Base-by-base conservation (phyloP, 2,888 invertebrate genomes). In the Podotricha telesiphe region DNA sequence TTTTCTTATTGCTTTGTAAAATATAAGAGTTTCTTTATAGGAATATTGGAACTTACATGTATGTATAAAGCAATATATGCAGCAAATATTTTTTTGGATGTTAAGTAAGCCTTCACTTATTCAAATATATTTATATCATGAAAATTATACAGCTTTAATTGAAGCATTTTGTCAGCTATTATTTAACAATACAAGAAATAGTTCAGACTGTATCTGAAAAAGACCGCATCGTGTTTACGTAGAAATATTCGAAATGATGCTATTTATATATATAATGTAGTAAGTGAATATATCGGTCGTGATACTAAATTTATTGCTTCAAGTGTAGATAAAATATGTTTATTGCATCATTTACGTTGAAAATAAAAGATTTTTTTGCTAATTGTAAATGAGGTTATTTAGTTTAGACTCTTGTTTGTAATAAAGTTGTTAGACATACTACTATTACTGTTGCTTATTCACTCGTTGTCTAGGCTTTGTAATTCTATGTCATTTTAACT, bases 271-370 rank as follows among this genome's bases (percentile, higher is more conserved):
- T 8, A 37, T 37, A 4, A 37, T 37, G 8, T 37, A 37, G 28
- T 62, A 37, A 50, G 19, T 37, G 28, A 62, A 50, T 20, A 48
- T 50, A 48, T 34, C 13, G 10, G 17, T 8, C 48, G 64, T 45
- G 64, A 59, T 68, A 22, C 20, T 50, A 55, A 71, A 71, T 71
- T 69, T 69, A 71, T 71, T 17, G 66, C 55, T 47, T 17, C 42
- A 47, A 20, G 50, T 69, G 69, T 67, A 72, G 71, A 71, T 68
- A 51, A 67, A 65, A 67, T 69, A 67, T 62, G 20, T 40, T 58
- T 13, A 55, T 63, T 63, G 69, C 62, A 71, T 67, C 67, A 64
- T 61, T 65, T 50, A 40, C 47, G n/a, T 61, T 40, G 28, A 63
- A 66, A 69, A 62, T 56, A 66, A 48, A 65, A 66, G 20, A 7